Evolutionary conservation across 2,113 vertebrate species (phyloP), one percentile per base, ranked within the genome.

Genomic region (Cavia aperea): DNA sequence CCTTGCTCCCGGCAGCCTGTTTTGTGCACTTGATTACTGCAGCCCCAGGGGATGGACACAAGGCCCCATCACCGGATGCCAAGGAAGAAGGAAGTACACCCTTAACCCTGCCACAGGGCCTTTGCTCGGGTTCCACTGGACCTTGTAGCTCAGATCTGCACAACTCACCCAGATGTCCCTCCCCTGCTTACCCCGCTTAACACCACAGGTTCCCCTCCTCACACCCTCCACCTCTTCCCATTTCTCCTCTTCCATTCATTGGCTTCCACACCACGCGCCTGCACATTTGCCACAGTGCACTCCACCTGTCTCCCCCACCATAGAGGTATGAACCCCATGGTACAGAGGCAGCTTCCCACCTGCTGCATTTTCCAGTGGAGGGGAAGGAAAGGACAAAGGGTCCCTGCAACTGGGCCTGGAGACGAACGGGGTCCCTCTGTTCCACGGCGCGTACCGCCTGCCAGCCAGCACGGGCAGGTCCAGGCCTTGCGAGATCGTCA

Each of bases 201-300:
- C 49, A 23, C 3, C 18, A 10, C 36, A 16, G 29, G 4, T 26
- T 31, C 65, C 54, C 31, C 51, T 19, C 60, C 72, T 18, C 23
- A 12, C 1, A 2, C 9, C 16, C 11, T 6, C n/a, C 18, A 1
- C 13, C 7, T n/a, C 12, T 19, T 13, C 72, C 56, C 1, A 1
- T 39, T 13, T 46, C 84, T 8, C 24, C 11, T 2, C 51, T 0
- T 14, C 4, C 39, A 26, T 11, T 15, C 62, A 0, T 36, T 29
- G 0, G 26, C 72, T 60, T n/a, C 24, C 6, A 24, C 4, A 0
- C 24, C 36, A 1, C 1, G 7, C 1, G 0, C 13, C 65, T 1
- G 0, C 60, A 19, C 0, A 0, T 2, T 1, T 0, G 1, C 2
- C 0, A 0, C 6, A 36, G 4, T 1, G 0, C 31, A 2, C 4